Base-by-base conservation (phyloP, 2,113 vertebrate genomes). In the Tautogolabrus adspersus region DNA sequence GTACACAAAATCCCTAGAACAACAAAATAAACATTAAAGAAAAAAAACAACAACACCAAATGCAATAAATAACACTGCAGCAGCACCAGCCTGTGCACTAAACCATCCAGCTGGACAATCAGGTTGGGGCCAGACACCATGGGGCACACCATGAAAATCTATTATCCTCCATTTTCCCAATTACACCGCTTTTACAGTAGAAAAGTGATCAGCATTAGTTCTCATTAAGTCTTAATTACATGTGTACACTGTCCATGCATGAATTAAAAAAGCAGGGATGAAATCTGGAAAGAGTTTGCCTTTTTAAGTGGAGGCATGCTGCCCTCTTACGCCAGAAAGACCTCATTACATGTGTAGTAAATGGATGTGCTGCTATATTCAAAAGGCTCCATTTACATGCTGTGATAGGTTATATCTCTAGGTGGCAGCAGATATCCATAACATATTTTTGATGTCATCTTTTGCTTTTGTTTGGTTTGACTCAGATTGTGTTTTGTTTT, bases 341-440 rank as follows among this genome's bases (percentile, higher is more conserved):
- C 46, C 19, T 26, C 59, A 90, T 86, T 86, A 84, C 91, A 87
- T 11, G 57, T 16, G 23, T 55, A 62, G 58, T 18, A 40, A 42
- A 0, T 0, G 23, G 52, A 61, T 44, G n/a, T 23, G 13, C 37
- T 15, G 26, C 15, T 10, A 6, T 57, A 19, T 57, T 1, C 46
- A 6, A 3, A 0, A 42, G 13, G 8, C 22, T 61, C n/a, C 2
- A 6, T 56, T 72, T 52, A 0, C 18, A 47, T 81, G 82, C 22
- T 60, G 34, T 73, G 18, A 12, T 66, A 23, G 19, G 71, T 54
- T 38, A 9, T 6, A 68, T 69, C 94, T 42, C 68, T 83, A 91
- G 94, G 61, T 92, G 93, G 91, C 87, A 93, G 94, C 87, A 94
- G 63, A 91, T 85, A 84, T 67, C 71, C 23, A 51, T 65, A 1